These are phyloP conservation scores for Popillia japonica DNA, from an alignment of 1,140 invertebrate species.

Conservation along the genomic window DNA sequence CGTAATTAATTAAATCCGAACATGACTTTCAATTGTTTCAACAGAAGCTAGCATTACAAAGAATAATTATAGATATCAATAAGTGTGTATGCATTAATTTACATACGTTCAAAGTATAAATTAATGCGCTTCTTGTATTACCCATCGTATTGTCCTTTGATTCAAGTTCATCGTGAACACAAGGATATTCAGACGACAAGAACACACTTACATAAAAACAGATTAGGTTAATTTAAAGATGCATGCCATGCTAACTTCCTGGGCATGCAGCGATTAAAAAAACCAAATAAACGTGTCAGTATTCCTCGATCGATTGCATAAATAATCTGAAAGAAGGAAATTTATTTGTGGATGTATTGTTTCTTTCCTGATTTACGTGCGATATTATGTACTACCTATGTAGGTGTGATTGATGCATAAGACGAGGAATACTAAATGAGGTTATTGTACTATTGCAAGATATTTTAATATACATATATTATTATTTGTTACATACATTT, in stretches of 20 bases:
- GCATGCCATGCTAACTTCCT: not conserved
- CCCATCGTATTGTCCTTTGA: not conserved
- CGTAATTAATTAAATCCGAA: not conserved
- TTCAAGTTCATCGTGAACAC: not conserved
- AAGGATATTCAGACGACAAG: not conserved
- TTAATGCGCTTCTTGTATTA: constrained; percentile 5
- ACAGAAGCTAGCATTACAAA: not conserved
- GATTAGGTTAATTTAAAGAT: not conserved
- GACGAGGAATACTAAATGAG: not conserved
- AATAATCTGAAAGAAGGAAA: no score
- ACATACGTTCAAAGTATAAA: not conserved
- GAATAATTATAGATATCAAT: not conserved
- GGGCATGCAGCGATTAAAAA: no score
- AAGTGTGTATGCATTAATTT: not conserved
- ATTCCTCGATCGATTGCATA: no score
- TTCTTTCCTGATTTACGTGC: no score
- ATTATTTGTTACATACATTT: no score
- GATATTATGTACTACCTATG: no score
- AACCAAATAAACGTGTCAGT: no score
- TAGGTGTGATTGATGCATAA: not conserved
- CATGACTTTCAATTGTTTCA: constrained; percentile 24
- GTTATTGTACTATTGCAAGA: not conserved
- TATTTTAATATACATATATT: not conserved
- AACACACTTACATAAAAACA: not conserved
- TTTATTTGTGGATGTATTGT: no score